Conservation (phyloP, 2,797 vertebrate genomes). For the Lepus oiostolus region DNA sequence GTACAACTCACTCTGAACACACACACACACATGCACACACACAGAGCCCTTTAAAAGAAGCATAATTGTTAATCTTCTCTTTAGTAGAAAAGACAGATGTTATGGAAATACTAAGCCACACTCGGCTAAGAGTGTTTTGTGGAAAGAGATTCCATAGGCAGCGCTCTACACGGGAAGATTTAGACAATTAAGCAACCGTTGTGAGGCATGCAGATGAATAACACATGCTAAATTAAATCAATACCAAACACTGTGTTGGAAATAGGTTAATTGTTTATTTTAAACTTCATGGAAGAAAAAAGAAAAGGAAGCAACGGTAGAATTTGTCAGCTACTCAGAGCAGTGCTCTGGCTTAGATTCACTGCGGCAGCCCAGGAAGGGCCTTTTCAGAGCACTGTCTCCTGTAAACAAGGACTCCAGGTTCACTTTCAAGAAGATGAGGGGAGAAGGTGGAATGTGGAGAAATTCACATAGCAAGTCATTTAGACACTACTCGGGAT, state of each 20-base stretch:
- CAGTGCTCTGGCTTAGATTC: constrained; percentile 73
- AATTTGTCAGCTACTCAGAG: constrained; percentile 76
- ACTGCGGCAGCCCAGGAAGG: neutral
- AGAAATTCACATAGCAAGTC: neutral
- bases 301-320: constrained; percentile 70
- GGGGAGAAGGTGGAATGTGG: neutral
- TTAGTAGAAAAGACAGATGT: constrained; percentile 89
- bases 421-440: neutral
- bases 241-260: constrained; percentile 80
- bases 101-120: constrained; percentile 88
- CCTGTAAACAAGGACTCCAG: neutral
- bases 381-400: neutral
- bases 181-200: constrained; percentile 85
- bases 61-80: constrained; percentile 87
- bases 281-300: constrained; percentile 73
- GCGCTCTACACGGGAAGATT: constrained; percentile 84
- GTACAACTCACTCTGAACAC: neutral
- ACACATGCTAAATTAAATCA: constrained; percentile 84
- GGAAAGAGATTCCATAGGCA: constrained; percentile 83
- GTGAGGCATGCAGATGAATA: constrained; percentile 85
- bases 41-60: constrained; percentile 79
- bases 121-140: constrained; percentile 81
- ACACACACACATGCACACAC: neutral
- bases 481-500: too few relatives aligned
- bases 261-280: constrained; percentile 80